Conservation (phyloP, 2,113 vertebrate genomes). For the Condylura cristata region DNA sequence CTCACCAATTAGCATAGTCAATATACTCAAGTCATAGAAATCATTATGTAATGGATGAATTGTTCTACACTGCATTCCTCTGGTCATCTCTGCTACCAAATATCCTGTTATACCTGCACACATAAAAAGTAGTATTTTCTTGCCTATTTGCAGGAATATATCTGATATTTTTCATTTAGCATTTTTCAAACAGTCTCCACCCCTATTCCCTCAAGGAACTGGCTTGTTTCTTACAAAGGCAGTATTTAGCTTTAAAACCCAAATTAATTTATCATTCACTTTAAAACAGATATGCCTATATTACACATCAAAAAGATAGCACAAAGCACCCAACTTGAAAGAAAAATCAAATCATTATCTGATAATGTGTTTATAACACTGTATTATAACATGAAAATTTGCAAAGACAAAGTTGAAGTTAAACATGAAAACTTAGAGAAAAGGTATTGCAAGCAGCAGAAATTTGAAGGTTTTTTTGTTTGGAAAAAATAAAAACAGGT, state of each 20-base stretch:
- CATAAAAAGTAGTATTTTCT: neutral
- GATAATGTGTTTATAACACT: neutral
- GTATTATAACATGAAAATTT: neutral
- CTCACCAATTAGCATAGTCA: neutral
- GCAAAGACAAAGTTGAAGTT: neutral
- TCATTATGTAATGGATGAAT: neutral
- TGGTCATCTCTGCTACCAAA: neutral
- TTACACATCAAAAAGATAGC: neutral
- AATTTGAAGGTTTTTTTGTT: slow-evolving; percentile 5
- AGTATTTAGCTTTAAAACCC: neutral
- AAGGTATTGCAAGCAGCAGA: neutral
- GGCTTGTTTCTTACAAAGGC: neutral
- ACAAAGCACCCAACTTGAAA: neutral
- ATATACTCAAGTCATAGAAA: accelerated
- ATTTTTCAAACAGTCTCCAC: neutral
- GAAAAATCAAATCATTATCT: neutral
- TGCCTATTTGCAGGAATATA: neutral
- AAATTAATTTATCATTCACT: neutral
- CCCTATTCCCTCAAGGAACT: neutral
- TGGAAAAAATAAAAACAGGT: slow-evolving; percentile 11
- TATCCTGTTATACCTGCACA: neutral
- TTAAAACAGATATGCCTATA: neutral
- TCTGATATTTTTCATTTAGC: neutral
- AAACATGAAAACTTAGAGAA: neutral
- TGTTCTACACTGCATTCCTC: neutral